phyloP scores from a whole-genome alignment of 2,113 vertebrate species.

The Motacilla alba region DNA sequence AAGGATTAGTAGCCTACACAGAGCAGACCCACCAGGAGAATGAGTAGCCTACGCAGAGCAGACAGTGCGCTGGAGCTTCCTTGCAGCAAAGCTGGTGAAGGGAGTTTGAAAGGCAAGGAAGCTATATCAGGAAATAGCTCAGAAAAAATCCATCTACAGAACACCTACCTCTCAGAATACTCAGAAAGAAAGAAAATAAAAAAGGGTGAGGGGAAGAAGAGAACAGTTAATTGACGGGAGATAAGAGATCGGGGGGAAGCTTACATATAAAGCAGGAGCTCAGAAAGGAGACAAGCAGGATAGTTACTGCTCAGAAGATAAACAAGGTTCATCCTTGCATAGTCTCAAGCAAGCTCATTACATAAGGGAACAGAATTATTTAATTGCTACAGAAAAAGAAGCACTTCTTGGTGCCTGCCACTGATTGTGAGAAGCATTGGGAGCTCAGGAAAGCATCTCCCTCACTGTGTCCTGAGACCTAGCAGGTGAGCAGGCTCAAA shows the following conservation, averaged over 20 bases:
- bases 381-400: neutral
- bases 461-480: neutral
- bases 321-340: neutral
- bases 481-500: neutral
- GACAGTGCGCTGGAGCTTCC: neutral
- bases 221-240: neutral
- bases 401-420: neutral
- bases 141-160: neutral
- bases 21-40: neutral
- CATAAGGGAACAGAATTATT: neutral
- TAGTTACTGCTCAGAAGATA: neutral
- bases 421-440: neutral
- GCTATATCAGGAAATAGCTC: neutral
- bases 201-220: neutral
- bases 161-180: neutral
- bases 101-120: neutral
- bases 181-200: neutral
- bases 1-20: neutral
- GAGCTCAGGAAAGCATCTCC: neutral
- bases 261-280: neutral
- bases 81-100: neutral
- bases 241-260: neutral
- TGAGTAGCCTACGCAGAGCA: neutral
- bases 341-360: neutral
- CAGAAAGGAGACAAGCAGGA: neutral